A percentile compares a stretch with the other conserved stretches of the same genome.
Conservation (phyloP, 1,140 invertebrate species). For the Physella acuta region DNA sequence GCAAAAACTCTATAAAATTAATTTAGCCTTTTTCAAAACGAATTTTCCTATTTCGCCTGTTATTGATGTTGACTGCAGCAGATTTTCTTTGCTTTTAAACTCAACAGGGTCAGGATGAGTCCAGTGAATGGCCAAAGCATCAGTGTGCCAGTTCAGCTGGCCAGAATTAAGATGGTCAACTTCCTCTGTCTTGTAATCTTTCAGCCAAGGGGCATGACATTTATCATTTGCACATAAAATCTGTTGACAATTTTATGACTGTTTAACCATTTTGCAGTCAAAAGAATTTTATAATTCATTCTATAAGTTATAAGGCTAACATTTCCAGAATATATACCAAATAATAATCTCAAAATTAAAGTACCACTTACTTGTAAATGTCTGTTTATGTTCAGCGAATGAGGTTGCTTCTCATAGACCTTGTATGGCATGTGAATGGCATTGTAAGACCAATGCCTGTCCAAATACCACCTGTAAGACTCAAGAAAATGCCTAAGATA, state of each 20-base stretch:
- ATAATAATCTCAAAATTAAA: no score
- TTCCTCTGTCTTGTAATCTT: constrained; percentile 28
- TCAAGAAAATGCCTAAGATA: constrained; percentile 34
- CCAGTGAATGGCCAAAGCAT: constrained; percentile 37
- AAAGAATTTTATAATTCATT: no score
- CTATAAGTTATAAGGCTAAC: no score
- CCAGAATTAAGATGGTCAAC: constrained; percentile 26
- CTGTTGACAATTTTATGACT: no score
- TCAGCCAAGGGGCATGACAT: constrained; percentile 36
- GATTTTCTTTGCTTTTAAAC: constrained; percentile 26
- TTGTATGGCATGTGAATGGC: constrained; percentile 40
- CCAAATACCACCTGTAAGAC: constrained; percentile 33
- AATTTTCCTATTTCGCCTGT: constrained; percentile 34
- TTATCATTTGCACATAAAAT: constrained; percentile 33
- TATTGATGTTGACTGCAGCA: constrained; percentile 26
- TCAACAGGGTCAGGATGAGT: constrained; percentile 36
- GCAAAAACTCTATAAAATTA: neutral
- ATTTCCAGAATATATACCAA: no score
- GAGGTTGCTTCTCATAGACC: constrained; percentile 36
- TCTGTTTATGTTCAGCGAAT: constrained; percentile 28
- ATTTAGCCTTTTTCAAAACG: constrained; percentile 28
- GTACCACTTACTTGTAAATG: constrained; percentile 34
- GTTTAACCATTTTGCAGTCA: no score
- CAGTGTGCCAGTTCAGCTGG: constrained; percentile 32
- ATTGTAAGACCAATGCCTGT: constrained; percentile 39